Evolutionary conservation across 2,797 vertebrate species (phyloP), one percentile per base, ranked within the genome.

Genomic region (Sebastes dallii): DNA sequence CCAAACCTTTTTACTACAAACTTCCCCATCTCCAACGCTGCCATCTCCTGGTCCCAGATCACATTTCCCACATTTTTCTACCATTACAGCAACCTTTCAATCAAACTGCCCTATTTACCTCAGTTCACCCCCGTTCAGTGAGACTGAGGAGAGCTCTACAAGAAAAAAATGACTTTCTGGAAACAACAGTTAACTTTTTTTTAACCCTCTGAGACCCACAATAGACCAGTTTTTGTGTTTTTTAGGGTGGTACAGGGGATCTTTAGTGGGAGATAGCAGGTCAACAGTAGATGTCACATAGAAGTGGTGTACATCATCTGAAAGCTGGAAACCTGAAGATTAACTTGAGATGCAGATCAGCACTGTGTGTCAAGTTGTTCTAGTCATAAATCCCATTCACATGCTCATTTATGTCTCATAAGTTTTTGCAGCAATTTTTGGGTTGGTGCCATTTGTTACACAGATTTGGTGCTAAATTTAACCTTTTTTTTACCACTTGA

Each of bases 11-110:
- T 27, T 1, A 12, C 13, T 6, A 2, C 24, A 8, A 1, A 3
- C 32, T 73, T 30, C 22, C 16, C 4, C 7, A 4, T 18, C 24
- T 24, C 25, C 54, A 20, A 2, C 46, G 12, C 74, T 69, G 82
- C 80, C 82, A 64, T 29, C 86, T 87, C 5, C 62, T 75, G 82
- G 83, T 54, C 22, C 4, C 8, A 24, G 6, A 77, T 32, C 52
- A 24, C 6, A 24, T 32, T 34, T 6, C 14, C 4, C 3, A 29
- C 22, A 59, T 58, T 16, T 14, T 10, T 25, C 14, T 20, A 7
- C 8, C 24, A 14, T 71, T 5, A 46, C 34, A 16, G 24, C 34
- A 29, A 7, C 11, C 24, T n/a, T 11, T n/a, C 11, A 22, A 30
- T 62, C 58, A 22, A 14, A 12, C 11, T 25, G 46, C 9, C 4